phyloP scores from a whole-genome alignment of 2,797 vertebrate species.

The Rhodeus uyekii region DNA sequence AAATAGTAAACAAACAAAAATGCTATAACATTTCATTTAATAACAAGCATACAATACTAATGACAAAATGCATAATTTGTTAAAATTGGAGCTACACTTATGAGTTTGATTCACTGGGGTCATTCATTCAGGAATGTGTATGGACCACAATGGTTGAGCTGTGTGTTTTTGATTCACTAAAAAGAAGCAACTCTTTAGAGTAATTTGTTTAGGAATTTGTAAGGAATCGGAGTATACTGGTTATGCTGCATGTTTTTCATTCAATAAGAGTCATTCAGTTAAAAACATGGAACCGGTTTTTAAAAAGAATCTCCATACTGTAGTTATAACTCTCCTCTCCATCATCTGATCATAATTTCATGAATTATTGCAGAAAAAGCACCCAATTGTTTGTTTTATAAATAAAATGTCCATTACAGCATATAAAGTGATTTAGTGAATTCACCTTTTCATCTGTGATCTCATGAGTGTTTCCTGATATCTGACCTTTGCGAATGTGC shows the following conservation, averaged over 20 bases:
- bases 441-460: not conserved
- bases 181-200: not conserved
- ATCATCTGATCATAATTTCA: not conserved
- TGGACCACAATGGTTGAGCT: too few relatives aligned
- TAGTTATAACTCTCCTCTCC: not conserved
- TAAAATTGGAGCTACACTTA: not conserved
- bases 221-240: not conserved
- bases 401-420: not conserved
- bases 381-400: not conserved
- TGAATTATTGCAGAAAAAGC: not conserved
- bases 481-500: conserved; percentile 30
- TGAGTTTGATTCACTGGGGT: not conserved
- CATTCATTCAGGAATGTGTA: too few relatives aligned
- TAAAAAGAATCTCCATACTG: not conserved
- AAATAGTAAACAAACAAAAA: not conserved
- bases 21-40: not conserved
- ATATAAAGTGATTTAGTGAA: not conserved
- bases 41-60: not conserved
- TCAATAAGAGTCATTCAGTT: not conserved
- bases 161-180: not conserved
- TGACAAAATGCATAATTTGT: not conserved
- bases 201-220: not conserved
- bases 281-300: not conserved
- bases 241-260: not conserved
- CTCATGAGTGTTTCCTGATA: conserved; percentile 26